Evolutionary conservation across 2,888 invertebrate species (phyloP), one percentile per base, ranked within the genome.

Genomic region (Neoaliturus tenellus): DNA sequence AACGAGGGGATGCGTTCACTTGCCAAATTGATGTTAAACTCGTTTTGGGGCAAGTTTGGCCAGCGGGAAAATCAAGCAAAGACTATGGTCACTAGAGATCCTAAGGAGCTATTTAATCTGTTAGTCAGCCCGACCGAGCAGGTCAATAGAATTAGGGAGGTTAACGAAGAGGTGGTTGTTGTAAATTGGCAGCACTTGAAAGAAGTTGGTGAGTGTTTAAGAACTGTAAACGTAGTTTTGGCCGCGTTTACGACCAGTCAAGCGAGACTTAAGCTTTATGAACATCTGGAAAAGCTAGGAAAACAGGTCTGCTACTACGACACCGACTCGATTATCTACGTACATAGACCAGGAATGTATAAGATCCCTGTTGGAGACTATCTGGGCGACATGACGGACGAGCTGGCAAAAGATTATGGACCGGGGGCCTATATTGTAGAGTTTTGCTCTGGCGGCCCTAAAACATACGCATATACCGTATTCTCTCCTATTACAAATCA

Each of bases 21-120:
- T n/a, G 82, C 86, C 0, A 88, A 87, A 85, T 84, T 87, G 51
- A 86, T 85, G 51, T 85, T 88, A 69, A 88, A 88, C 83, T 85
- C 81, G 41, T 84, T 87, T 58, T 88, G 87, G 87, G 86, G 86
- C 25, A 88, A 88, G 83, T 88, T 88, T 81, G 86, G 85, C 58
- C 85, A 86, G 69, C 80, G 85, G 80, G 48, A 83, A 80, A 87
- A 87, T 82, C 75, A 82, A 81, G 23, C 55, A 33, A 73, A 92
- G 83, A 31, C 83, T 1, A 20, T n/a, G 31, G 86, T 87, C 8
- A 44, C 75, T 5, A 71, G 62, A n/a, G 62, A 73, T 3, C 51
- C 81, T 17, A 20, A 20, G 25, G 44, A 44, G 12, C 25, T 84
- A 4, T 84, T 78, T 20, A 82, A 81, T 17, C n/a, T 82, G 20